Evolutionary conservation across 2,888 invertebrate species (phyloP), one percentile per base, ranked within the genome.

Genomic region (Drosophila tanythrix): DNA sequence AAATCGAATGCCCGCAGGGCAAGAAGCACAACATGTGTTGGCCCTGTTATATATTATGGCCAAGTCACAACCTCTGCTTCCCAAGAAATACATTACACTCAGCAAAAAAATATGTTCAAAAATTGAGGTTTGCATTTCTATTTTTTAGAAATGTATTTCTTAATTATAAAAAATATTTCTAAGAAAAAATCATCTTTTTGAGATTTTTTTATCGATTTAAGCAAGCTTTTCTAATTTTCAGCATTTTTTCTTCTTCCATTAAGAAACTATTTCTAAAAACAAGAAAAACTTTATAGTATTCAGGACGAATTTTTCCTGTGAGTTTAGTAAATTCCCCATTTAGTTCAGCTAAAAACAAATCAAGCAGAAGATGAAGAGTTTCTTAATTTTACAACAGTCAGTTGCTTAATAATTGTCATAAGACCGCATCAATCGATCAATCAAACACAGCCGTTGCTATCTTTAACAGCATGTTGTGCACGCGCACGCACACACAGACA

Each of bases 401-500:
- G 46, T 46, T 15, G 10, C 25, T 50, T 27, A 10, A 50, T 50
- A 6, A 6, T 27, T 50, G 27, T 27, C 50, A 27, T 11, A 15
- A 48, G 48, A 15, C 15, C 15, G 15, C 25, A 25, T 48, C 25
- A 50, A 18, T 18, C 27, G 10, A 27, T 27, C 27, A 46, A 15
- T 15, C 25, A 46, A 21, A 25, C 8, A 15, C 21, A 25, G 46
- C 15, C 7, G 13, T 4, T 46, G 21, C 13, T 21, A 21, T 21
- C 15, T 46, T 46, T 21, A 46, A 46, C 21, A 25, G 55, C 10
- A 38, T n/a, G 46, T 38, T 63, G 11, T 13, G 15, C 58, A 72
- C 55, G 13, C 51, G 31, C 51, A 33, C 46, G n/a, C 33, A 57
- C 48, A 50, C 27, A 31, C 29, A 53, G 31, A 43, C 31, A 53